Conservation (phyloP, 2,888 invertebrate genomes). For the Drosophila bunnanda region DNA sequence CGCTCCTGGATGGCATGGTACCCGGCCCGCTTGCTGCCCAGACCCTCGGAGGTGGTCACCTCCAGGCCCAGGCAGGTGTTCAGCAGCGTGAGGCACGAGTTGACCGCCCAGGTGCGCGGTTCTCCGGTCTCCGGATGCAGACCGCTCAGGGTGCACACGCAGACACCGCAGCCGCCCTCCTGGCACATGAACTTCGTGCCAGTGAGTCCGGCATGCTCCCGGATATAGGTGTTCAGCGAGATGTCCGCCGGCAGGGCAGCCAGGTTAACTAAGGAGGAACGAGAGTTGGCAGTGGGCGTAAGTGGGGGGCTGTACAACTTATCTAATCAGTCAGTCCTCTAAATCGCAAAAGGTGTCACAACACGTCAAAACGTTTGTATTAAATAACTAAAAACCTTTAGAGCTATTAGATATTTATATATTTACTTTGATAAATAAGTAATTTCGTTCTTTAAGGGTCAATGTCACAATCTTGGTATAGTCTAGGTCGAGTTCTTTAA, state of each 20-base stretch:
- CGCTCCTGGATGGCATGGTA: slow-evolving; percentile 89
- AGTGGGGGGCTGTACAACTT: slow-evolving; percentile 1
- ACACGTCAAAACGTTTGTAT: not conserved
- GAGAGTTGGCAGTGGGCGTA: not conserved
- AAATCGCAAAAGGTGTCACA: not conserved
- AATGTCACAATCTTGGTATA: not conserved
- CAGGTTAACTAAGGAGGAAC: slow-evolving; percentile 63
- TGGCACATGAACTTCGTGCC: slow-evolving; percentile 89
- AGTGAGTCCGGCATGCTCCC: slow-evolving; percentile 86
- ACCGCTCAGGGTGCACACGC: slow-evolving; percentile 85
- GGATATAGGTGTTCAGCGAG: slow-evolving; percentile 87
- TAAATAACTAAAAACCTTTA: not conserved
- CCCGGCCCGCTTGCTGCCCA: slow-evolving; percentile 88
- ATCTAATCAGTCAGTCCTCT: slow-evolving; percentile 7
- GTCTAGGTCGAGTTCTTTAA: not conserved
- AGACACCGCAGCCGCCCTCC: slow-evolving; percentile 89
- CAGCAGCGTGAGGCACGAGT: slow-evolving; percentile 89
- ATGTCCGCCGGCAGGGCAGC: slow-evolving; percentile 84
- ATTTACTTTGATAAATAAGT: rapidly evolving
- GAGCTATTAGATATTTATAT: too few species aligned
- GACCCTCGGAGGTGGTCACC: slow-evolving; percentile 89
- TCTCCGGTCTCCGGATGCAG: slow-evolving; percentile 84
- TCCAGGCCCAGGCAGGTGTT: slow-evolving; percentile 88
- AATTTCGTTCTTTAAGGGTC: not conserved
- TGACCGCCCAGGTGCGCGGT: slow-evolving; percentile 86